Percentiles rank a stretch among this genome's conserved stretches.
Evolutionary conservation across 2,113 vertebrate species (phyloP).

Genomic region (Nibea coibor): DNA sequence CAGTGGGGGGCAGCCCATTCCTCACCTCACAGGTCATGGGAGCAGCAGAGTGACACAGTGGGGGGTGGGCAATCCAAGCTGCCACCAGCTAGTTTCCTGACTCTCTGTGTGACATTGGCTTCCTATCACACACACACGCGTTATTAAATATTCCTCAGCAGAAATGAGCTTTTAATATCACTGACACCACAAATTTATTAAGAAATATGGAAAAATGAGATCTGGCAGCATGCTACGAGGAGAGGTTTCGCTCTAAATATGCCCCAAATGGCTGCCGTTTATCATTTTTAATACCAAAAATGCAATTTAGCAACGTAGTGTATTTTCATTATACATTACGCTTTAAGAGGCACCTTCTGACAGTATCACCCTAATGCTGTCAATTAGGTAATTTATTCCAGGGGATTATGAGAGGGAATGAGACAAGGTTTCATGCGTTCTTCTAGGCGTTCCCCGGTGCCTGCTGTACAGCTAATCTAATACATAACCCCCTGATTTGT

Average conservation of each 20-base stretch:
- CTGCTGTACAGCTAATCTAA: conserved; percentile 82
- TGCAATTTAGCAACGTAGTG: conserved; percentile 69
- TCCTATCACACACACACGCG: conserved; percentile 63
- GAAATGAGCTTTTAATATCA: conserved; percentile 79
- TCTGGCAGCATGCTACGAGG: conserved; percentile 56
- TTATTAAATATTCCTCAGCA: conserved; percentile 73
- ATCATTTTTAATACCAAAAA: conserved; percentile 78
- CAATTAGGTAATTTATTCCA: conserved; percentile 82
- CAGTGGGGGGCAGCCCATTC: conserved; percentile 80
- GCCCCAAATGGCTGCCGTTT: conserved; percentile 74
- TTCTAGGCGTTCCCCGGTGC: conserved; percentile 69
- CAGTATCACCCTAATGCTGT: conserved; percentile 72
- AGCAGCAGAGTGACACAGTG: conserved; percentile 48
- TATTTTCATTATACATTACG: conserved; percentile 76
- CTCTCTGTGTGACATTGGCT: conserved; percentile 77
- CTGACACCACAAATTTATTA: conserved; percentile 76
- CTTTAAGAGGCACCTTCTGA: conserved; percentile 74
- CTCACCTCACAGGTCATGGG: conserved; percentile 69
- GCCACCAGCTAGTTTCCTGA: conserved; percentile 68
- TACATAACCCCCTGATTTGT: conserved; percentile 84
- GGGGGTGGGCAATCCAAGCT: conserved; percentile 72
- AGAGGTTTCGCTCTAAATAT: conserved; percentile 64
- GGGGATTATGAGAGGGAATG: conserved; percentile 73
- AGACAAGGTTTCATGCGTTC: conserved; percentile 71
- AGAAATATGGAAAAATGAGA: conserved; percentile 76